Conservation (phyloP, 2,888 invertebrate genomes). For the Ichneumoninae sp. region DNA sequence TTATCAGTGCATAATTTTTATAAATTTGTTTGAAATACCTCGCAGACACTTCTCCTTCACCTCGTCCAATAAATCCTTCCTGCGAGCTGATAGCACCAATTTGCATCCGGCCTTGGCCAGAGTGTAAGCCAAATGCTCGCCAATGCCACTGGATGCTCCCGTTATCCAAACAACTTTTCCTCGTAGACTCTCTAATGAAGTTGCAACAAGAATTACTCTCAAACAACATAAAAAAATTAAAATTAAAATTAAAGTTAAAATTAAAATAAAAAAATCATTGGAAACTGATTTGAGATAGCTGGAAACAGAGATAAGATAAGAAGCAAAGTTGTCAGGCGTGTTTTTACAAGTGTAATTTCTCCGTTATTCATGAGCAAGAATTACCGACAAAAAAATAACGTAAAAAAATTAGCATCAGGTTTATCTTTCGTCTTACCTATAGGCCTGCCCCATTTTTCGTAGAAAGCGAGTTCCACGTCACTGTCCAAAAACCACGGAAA, state of each 20-base stretch:
- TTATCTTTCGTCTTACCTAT: conserved; percentile 84
- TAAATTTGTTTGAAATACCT: conserved; percentile 71
- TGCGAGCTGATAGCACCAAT: conserved; percentile 89
- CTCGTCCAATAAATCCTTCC: conserved; percentile 87
- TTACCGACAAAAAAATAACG: not conserved
- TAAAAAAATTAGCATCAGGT: not conserved
- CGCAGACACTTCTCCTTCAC: conserved; percentile 88
- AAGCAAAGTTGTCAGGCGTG: not conserved
- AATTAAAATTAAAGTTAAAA: not conserved
- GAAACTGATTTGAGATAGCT: no score
- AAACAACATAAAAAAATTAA: conserved; percentile 49
- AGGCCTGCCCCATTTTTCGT: conserved; percentile 87
- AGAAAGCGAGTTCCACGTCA: conserved; percentile 87
- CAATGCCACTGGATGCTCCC: conserved; percentile 94
- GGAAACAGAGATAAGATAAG: not conserved
- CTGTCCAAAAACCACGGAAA: conserved; percentile 87
- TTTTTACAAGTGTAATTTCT: not conserved
- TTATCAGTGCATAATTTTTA: no score
- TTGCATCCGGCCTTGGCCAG: conserved; percentile 89
- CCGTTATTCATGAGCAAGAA: not conserved
- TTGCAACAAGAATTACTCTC: not conserved
- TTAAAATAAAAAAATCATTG: conserved; percentile 44
- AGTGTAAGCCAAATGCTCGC: conserved; percentile 89
- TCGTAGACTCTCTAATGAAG: conserved; percentile 84
- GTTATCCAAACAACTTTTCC: conserved; percentile 93